phyloP scores from a whole-genome alignment of 2,113 vertebrate species.

The Rallus limicola region DNA sequence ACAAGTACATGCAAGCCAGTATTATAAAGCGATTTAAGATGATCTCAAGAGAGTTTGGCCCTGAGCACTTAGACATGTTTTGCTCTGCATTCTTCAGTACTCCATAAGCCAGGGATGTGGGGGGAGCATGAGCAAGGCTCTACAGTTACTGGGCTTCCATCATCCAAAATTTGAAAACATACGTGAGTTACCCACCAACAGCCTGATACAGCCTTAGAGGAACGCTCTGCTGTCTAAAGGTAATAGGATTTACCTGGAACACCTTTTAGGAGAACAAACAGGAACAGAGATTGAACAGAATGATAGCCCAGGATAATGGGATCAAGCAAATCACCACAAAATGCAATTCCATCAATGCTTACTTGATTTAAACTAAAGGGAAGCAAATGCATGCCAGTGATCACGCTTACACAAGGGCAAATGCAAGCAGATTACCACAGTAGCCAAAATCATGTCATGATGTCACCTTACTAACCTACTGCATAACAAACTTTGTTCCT shows the following conservation, averaged over 20 bases:
- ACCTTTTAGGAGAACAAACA: background rate
- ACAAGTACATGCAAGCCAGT: background rate
- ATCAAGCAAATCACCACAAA: background rate
- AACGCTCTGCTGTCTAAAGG: background rate
- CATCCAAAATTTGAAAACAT: background rate
- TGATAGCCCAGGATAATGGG: background rate
- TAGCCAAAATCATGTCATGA: background rate
- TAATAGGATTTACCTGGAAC: background rate
- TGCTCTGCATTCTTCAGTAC: background rate
- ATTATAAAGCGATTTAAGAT: fast-evolving
- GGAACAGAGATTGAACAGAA: background rate
- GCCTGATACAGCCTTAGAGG: background rate
- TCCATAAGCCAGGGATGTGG: fast-evolving
- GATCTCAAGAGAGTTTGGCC: background rate
- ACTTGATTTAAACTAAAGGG: background rate
- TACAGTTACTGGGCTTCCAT: background rate
- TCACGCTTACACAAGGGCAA: background rate
- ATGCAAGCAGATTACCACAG: background rate
- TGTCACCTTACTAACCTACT: background rate
- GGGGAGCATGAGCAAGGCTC: background rate
- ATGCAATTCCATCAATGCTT: background rate
- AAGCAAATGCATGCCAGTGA: background rate
- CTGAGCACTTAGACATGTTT: background rate
- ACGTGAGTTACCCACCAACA: fast-evolving
- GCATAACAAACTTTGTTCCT: constrained; percentile 1